Percentiles rank a stretch among this genome's conserved stretches.
Evolutionary conservation across 2,888 invertebrate species (phyloP).

Genomic region (Drosophila quinaria): DNA sequence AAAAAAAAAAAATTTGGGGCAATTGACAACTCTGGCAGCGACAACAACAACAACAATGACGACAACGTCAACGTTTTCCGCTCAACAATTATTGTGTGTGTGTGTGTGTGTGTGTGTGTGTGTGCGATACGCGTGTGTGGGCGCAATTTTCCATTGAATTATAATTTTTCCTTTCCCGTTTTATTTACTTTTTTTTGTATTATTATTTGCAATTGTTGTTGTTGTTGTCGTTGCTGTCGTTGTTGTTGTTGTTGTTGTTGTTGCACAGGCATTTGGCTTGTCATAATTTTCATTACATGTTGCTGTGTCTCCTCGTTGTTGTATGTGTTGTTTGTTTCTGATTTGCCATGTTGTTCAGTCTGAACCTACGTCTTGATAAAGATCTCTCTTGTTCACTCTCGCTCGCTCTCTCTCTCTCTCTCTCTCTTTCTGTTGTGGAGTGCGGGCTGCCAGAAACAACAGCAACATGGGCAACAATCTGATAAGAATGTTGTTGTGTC

Average conservation of each 20-base stretch:
- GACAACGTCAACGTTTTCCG: constrained; percentile 68
- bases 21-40: constrained; percentile 37
- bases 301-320: constrained; percentile 38
- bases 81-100: constrained; percentile 41
- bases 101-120: constrained; percentile 27
- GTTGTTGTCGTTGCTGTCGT: constrained; percentile 24
- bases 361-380: constrained; percentile 76
- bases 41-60: constrained; percentile 34
- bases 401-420: constrained; percentile 7
- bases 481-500: constrained; percentile 74
- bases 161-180: constrained; percentile 62
- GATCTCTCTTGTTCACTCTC: constrained; percentile 60
- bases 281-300: constrained; percentile 81
- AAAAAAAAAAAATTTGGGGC: not conserved
- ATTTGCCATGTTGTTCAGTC: constrained; percentile 54
- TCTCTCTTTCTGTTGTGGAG: constrained; percentile 42
- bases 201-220: constrained; percentile 35
- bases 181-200: constrained; percentile 11
- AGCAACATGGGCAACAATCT: constrained; percentile 63
- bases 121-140: constrained; percentile 66
- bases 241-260: constrained; percentile 29
- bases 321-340: constrained; percentile 9
- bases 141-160: constrained; percentile 78
- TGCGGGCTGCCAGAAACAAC: constrained; percentile 61
- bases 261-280: constrained; percentile 63